Evolutionary conservation across 2,888 invertebrate genomes (phyloP).

Genomic region (Melieria omissa): DNA sequence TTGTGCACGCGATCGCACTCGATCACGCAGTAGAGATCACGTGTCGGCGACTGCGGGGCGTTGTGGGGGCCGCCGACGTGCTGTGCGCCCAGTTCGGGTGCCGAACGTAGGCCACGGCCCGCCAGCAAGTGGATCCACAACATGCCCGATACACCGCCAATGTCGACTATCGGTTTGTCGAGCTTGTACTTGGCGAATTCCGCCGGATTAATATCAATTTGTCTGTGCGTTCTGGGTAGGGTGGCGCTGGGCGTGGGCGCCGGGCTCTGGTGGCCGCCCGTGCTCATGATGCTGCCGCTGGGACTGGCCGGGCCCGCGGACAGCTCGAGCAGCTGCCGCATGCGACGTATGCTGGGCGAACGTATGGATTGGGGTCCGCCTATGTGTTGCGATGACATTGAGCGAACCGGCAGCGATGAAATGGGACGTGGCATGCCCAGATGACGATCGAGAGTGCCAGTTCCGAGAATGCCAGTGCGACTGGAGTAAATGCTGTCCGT

Average conservation of each 20-base stretch:
- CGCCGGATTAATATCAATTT: slow-evolving; percentile 90
- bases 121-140: slow-evolving; percentile 90
- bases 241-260: slow-evolving; percentile 83
- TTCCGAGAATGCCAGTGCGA: slow-evolving; percentile 74
- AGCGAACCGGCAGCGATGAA: slow-evolving; percentile 77
- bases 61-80: slow-evolving; percentile 69
- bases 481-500: slow-evolving; percentile 72
- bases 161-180: slow-evolving; percentile 75
- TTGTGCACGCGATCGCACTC: slow-evolving; percentile 97
- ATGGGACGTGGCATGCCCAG: slow-evolving; percentile 71
- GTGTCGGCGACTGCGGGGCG: slow-evolving; percentile 68
- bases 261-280: slow-evolving; percentile 74
- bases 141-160: slow-evolving; percentile 83
- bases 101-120: slow-evolving; percentile 85
- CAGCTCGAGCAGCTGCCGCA: slow-evolving; percentile 83
- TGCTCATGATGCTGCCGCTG: slow-evolving; percentile 67
- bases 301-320: slow-evolving; percentile 71
- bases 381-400: slow-evolving; percentile 80
- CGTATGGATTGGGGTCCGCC: slow-evolving; percentile 69
- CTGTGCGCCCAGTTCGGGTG: slow-evolving; percentile 70
- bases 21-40: slow-evolving; percentile 97
- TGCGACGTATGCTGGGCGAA: slow-evolving; percentile 82
- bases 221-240: slow-evolving; percentile 77
- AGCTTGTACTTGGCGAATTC: slow-evolving; percentile 93
- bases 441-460: slow-evolving; percentile 75